Evolutionary conservation across 2,888 invertebrate species (phyloP).

Genomic region (Physocephala rufipes): DNA sequence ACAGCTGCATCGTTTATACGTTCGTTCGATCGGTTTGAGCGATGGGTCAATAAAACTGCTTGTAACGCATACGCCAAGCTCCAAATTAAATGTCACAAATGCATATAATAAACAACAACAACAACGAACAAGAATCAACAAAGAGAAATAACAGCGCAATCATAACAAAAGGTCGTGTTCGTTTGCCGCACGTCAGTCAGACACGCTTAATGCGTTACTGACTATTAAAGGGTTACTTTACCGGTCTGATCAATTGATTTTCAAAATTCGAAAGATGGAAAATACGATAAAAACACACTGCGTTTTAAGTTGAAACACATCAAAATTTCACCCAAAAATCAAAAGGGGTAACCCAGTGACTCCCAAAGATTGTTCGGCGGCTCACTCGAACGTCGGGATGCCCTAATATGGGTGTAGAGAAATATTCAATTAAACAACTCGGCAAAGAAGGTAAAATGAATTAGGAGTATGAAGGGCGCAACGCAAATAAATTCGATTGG

Average conservation of each 20-base stretch:
- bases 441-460: too few species aligned
- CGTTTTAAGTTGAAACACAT: conserved; percentile 53
- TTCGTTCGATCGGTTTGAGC: not conserved
- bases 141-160: conserved; percentile 18
- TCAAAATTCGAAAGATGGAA: conserved; percentile 18
- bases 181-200: conserved; percentile 6
- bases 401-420: too few species aligned
- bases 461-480: too few species aligned
- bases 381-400: too few species aligned
- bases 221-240: conserved; percentile 12
- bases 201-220: conserved; percentile 24
- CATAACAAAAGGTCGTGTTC: conserved; percentile 1
- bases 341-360: conserved; percentile 18
- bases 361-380: too few species aligned
- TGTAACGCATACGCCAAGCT: conserved; percentile 28
- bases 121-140: conserved; percentile 6
- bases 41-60: conserved; percentile 41
- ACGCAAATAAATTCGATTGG: too few species aligned
- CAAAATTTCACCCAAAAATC: conserved; percentile 46
- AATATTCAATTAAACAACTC: too few species aligned
- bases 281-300: conserved; percentile 49
- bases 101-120: conserved; percentile 38
- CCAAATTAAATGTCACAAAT: conserved; percentile 13
- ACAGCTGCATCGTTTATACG: conserved; percentile 41
- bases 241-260: conserved; percentile 20